Conservation (phyloP, 1,140 invertebrate species). For the Aradophagus sp. region DNA sequence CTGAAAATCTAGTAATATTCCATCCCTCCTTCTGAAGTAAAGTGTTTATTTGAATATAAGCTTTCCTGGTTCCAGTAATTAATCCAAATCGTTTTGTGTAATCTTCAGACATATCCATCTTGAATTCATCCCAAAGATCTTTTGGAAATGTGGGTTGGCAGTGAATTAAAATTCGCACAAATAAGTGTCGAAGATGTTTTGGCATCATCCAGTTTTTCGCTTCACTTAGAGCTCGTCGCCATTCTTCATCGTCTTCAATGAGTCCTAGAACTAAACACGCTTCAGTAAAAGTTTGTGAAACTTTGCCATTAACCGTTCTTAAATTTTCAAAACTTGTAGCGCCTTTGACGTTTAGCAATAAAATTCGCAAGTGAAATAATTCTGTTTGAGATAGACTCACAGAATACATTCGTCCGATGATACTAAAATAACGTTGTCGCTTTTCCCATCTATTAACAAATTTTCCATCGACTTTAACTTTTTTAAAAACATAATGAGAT, state of each 20-base stretch:
- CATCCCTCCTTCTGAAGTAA: slow-evolving; percentile 11
- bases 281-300: slow-evolving; percentile 2
- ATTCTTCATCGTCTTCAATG: slow-evolving; percentile 35
- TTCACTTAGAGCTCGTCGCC: slow-evolving; percentile 19
- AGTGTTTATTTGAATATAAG: slow-evolving; percentile 7
- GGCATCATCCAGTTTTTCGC: slow-evolving; percentile 7
- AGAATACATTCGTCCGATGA: too few species aligned
- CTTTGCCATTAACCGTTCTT: slow-evolving; percentile 9
- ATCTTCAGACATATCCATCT: not conserved
- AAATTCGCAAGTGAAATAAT: slow-evolving; percentile 10
- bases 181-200: too few species aligned
- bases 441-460: slow-evolving; percentile 1
- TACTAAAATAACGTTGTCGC: not conserved
- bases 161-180: too few species aligned
- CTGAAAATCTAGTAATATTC: slow-evolving; percentile 10
- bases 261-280: slow-evolving; percentile 24
- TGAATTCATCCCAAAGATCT: too few species aligned
- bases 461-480: too few species aligned
- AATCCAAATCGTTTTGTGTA: not conserved
- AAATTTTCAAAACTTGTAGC: slow-evolving; percentile 5
- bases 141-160: too few species aligned
- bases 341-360: too few species aligned
- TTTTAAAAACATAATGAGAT: too few species aligned
- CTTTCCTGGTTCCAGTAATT: not conserved
- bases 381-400: slow-evolving; percentile 1